Base-by-base conservation (phyloP, 2,888 invertebrate species). In the Ceraclea dissimilis region DNA sequence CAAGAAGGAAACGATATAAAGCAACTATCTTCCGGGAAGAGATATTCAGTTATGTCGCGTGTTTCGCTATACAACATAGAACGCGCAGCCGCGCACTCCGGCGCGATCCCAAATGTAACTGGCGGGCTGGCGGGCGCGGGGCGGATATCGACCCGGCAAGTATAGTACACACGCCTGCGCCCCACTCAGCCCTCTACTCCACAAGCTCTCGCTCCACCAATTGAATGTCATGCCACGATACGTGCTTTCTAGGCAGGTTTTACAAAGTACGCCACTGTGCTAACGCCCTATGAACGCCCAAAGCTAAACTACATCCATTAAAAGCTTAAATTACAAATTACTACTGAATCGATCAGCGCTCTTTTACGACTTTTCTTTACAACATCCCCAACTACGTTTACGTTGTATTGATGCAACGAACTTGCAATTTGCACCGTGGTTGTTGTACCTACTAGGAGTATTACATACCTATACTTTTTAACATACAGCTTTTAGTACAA, bases 51-150 rank as follows among this genome's bases (percentile, higher is more conserved):
- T 44, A 46, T 55, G 48, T 43, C 16, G 46, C 51, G 51, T 50
- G 46, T 44, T 34, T 31, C 19, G 55, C 43, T 44, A 31, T 20
- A 31, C 44, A 31, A 44, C 22, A 19, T 19, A 21, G 49, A 51
- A 26, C 47, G 58, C 57, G 60, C 60, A 57, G 49, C 54, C 60
- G 60, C 60, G 56, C 49, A 31, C 50, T 47, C 47, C 20, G 46
- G 39, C 59, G 54, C 54, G 51, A 49, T 52, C 58, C 51, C 55
- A 49, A 52, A 55, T 53, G 52, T 55, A 51, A 61, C 54, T 57
- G 60, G 47, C 51, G 52, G 54, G 49, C 54, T 57, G 60, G 47
- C 51, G 52, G 54, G 49, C 51, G 59, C 46, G 53, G 52, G 54
- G 49, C 51, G 59, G 51, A 50, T 56, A 56, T 52, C 54, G 58